These are phyloP conservation scores for Microvelia longipes DNA, from an alignment of 1,140 invertebrate genomes.

Conservation along the genomic window DNA sequence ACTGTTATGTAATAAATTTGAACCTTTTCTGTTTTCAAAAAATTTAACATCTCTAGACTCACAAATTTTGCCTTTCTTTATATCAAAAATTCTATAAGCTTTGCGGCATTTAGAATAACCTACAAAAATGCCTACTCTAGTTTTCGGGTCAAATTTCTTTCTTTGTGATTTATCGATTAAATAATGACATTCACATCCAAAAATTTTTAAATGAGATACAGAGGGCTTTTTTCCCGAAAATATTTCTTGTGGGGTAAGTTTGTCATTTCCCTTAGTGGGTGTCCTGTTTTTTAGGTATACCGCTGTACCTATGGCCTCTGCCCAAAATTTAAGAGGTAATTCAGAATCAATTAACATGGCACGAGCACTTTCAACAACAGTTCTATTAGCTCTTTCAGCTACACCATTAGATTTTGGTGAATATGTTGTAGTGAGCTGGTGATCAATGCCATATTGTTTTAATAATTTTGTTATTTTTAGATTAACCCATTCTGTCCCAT, in stretches of 20 bases:
- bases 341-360: neutral
- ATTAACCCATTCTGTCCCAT: neutral
- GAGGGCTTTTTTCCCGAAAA: neutral
- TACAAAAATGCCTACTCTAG: no score
- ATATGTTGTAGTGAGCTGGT: neutral
- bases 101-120: no score
- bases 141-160: no score
- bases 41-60: no score
- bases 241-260: neutral
- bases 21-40: no score
- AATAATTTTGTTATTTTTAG: neutral
- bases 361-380: neutral
- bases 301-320: neutral
- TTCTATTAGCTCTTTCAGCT: neutral
- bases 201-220: neutral
- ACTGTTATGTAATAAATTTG: no score
- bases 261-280: neutral
- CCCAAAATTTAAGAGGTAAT: neutral
- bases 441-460: neutral
- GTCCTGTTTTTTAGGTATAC: neutral
- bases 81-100: no score
- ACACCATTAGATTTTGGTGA: neutral
- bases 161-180: no score
- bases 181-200: no score
- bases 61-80: no score